phyloP scores from a whole-genome alignment of 64 coral and sea anemone genomes.

The Montipora sp. region DNA sequence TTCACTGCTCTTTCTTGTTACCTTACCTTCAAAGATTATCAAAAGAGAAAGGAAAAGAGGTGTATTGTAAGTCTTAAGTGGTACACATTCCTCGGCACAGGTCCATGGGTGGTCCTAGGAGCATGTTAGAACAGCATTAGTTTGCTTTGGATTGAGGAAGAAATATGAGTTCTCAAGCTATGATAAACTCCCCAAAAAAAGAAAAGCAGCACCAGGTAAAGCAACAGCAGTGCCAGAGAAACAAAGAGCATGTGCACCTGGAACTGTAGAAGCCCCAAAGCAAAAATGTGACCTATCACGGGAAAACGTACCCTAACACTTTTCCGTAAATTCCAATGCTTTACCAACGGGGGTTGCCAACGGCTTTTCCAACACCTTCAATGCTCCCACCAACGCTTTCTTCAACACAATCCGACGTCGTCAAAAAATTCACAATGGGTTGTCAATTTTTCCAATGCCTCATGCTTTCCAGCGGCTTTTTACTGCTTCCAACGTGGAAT shows the following conservation, averaged over 20 bases:
- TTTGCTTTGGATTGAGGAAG: background rate
- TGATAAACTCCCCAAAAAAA: background rate
- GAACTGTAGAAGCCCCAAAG: background rate
- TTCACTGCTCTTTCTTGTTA: background rate
- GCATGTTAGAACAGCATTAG: background rate
- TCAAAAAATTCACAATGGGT: too few relatives aligned
- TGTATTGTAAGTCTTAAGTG: background rate
- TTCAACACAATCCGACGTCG: too few relatives aligned
- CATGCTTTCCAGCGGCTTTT: too few relatives aligned
- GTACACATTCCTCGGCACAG: constrained; percentile 6
- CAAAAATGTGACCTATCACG: background rate
- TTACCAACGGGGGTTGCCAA: too few relatives aligned
- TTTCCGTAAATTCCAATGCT: too few relatives aligned
- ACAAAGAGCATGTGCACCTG: background rate
- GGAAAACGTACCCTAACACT: too few relatives aligned
- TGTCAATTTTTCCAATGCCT: too few relatives aligned
- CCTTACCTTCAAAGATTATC: background rate
- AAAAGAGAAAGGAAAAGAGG: background rate
- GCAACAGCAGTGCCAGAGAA: background rate
- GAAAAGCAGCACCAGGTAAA: background rate
- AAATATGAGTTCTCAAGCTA: background rate
- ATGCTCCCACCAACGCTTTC: too few relatives aligned
- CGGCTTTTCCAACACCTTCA: too few relatives aligned
- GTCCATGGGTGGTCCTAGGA: background rate
- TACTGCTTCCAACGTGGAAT: too few relatives aligned